Base-by-base conservation (phyloP, 2,888 invertebrate genomes). In the Coelopa pilipes region DNA sequence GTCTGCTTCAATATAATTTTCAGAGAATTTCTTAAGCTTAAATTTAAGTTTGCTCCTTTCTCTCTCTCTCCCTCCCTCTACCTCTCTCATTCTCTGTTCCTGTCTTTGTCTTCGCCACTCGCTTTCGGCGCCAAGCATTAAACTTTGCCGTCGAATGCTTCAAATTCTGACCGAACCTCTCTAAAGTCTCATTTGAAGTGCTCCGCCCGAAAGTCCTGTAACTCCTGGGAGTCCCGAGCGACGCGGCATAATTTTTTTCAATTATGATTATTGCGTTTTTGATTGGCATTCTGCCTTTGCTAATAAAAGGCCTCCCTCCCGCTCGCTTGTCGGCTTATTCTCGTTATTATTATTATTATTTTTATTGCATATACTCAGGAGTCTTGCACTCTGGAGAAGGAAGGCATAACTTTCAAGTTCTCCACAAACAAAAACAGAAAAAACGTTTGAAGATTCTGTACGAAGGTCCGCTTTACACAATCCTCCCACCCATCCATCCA, bases 181-280 rank as follows among this genome's bases (percentile, higher is more conserved):
- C 55, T 34, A 55, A 63, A 55, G 71, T 53, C 63, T 24, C 63
- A 71, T 71, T 71, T 71, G 65, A 71, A 71, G 71, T 71, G 10
- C 71, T 71, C 55, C 15, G 71, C 55, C 19, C 50, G 65, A 59
- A 17, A 66, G 59, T 62, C 60, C 15, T 24, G 60, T 34, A 1
- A 63, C 49, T 50, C 70, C 62, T 70, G 21, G 34, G 55, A 53
- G 46, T 71, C 49, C 17, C 71, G 50, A 65, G 34, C 71, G 50
- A 65, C 46, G 65, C 46, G 63, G 66, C 67, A 66, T 67, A 72
- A 55, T 65, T 74, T 68, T 34, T 75, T 71, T 68, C 69, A 73
- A 75, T 75, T 75, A 75, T 70, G 65, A 68, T 71, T 69, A 75
- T 73, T 75, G 59, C 73, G 47, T 59, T 69, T 68, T 73, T 75